Evolutionary conservation across 2,888 invertebrate genomes (phyloP), one percentile per base, ranked within the genome.

Genomic region (Drosophila neutralis): DNA sequence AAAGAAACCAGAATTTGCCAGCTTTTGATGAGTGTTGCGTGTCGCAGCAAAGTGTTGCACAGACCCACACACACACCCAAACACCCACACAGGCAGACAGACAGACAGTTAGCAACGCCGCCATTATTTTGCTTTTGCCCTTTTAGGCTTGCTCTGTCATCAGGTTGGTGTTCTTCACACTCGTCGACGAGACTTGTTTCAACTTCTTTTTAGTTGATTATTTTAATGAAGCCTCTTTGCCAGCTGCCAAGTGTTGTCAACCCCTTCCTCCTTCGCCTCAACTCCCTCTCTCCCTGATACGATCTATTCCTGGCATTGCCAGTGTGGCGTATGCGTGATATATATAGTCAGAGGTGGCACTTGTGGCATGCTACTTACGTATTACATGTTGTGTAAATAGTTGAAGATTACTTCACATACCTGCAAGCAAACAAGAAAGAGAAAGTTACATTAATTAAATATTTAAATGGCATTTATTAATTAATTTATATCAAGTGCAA

Each of bases 211-310:
- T 68, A 69, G 73, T 67, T 86, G 83, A 83, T 86, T 81, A 78
- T 86, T 80, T 83, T 76, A 83, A 83, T 83, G 83, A 85, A 85
- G 71, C 76, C 68, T 68, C 74, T 70, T 72, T 52, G 58, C 69
- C 62, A 73, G 69, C 63, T 63, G 68, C 70, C 72, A 75, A 78
- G 65, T 64, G 38, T 56, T 29, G 45, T 45, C 45, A 45, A 15
- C 29, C 66, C 40, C 38, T 48, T 31, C 8, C 18, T 33, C 24
- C 35, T 31, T 10, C 18, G 40, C 33, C 11, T 7, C 31, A 10
- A 36, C 36, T 36, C 6, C 4, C 40, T 10, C 4, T n/a, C 40
- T 40, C 10, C n/a, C 4, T 4, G 10, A 40, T 40, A 40, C 10
- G 10, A n/a, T n/a, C 15, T 13, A 36, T 4, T 38, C 1, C 36